phyloP scores from a whole-genome alignment of 2,888 invertebrate genomes.

The Unio delphinus region DNA sequence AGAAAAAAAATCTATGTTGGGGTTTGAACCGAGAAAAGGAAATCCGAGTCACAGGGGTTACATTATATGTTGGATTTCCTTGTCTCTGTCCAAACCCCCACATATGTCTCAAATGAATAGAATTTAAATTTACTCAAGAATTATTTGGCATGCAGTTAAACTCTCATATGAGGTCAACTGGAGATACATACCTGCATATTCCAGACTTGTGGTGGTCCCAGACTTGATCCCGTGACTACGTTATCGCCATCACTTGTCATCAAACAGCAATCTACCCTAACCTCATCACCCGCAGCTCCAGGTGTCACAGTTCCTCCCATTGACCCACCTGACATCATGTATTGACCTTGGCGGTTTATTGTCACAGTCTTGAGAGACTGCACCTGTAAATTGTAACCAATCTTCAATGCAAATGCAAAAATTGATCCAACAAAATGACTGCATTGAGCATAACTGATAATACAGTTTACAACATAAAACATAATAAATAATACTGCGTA shows the following conservation, averaged over 20 bases:
- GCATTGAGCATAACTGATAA: too few species aligned
- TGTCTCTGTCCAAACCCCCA: too few species aligned
- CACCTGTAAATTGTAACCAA: conserved; percentile 33
- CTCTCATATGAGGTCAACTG: not conserved
- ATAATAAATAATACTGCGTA: too few species aligned
- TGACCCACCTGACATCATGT: conserved; percentile 37
- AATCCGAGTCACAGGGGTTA: too few species aligned
- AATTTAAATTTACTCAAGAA: not conserved
- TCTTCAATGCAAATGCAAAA: too few species aligned
- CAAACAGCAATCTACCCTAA: conserved; percentile 69
- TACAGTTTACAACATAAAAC: too few species aligned
- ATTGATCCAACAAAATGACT: too few species aligned
- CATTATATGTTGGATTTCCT: too few species aligned
- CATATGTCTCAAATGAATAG: too few species aligned
- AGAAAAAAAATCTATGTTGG: too few species aligned
- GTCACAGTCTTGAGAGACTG: conserved; percentile 53
- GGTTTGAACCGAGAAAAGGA: too few species aligned
- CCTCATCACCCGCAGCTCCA: conserved; percentile 67
- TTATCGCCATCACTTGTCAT: conserved; percentile 66
- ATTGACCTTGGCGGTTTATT: conserved; percentile 50
- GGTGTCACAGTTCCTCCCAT: conserved; percentile 48
- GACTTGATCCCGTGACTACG: conserved; percentile 70
- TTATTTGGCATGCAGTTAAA: not conserved
- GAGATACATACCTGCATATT: conserved; percentile 65
- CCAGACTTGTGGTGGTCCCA: conserved; percentile 72